Evolutionary conservation across 1,140 invertebrate species (phyloP).

Genomic region (Zaprionus vittiger): DNA sequence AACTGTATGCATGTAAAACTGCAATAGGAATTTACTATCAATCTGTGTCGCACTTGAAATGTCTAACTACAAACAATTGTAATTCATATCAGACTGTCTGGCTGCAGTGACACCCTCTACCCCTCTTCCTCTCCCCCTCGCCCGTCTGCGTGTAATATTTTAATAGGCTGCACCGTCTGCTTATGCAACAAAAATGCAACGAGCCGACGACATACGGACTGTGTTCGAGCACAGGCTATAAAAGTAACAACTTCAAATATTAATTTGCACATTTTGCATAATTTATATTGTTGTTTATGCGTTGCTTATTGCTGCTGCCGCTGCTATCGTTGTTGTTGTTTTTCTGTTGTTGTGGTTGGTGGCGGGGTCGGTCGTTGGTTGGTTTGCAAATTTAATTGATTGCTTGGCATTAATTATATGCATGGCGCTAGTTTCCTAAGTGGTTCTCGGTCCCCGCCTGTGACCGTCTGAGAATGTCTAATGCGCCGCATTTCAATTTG

Average conservation of each 20-base stretch:
- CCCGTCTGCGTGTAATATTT: conserved; percentile 42
- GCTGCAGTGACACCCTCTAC: conserved; percentile 11
- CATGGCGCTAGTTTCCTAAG: conserved; percentile 50
- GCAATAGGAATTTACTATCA: conserved; percentile 11
- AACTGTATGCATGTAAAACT: conserved; percentile 10
- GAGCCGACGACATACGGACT: neutral
- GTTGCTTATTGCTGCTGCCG: conserved; percentile 13
- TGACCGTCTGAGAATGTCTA: conserved; percentile 34
- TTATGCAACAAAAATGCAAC: conserved; percentile 63
- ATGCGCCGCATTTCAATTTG: conserved; percentile 56
- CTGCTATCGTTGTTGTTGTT: conserved; percentile 7
- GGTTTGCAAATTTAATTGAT: conserved; percentile 65
- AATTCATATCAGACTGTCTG: conserved; percentile 64
- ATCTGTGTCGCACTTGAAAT: conserved; percentile 34
- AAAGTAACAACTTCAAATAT: conserved; percentile 64
- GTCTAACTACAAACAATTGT: conserved; percentile 49
- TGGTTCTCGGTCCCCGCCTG: conserved; percentile 44
- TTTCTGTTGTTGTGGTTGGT: neutral
- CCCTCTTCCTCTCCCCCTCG: neutral
- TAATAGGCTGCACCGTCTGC: conserved; percentile 21
- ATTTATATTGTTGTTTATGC: conserved; percentile 65
- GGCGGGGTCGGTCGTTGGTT: conserved; percentile 8
- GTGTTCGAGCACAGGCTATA: conserved; percentile 44
- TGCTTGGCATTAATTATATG: conserved; percentile 66
- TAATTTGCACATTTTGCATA: conserved; percentile 74